phyloP scores from a whole-genome alignment of 2,113 vertebrate species.

The Silurus glanis region DNA sequence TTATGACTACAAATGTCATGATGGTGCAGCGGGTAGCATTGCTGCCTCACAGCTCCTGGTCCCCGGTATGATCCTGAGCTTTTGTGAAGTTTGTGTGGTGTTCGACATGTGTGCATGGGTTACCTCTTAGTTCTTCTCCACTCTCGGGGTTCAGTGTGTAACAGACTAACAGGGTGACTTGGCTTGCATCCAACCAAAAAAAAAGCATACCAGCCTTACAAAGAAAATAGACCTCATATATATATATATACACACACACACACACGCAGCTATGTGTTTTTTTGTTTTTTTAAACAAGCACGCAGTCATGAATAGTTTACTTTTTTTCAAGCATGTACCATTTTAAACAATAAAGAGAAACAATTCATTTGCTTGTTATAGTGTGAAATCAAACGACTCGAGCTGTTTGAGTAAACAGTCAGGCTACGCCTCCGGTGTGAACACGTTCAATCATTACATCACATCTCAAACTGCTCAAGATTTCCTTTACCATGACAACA shows the following conservation, averaged over 20 bases:
- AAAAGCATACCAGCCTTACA: not conserved
- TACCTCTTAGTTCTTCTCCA: not conserved
- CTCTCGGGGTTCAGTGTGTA: not conserved
- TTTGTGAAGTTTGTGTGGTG: not conserved
- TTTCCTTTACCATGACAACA: slow-evolving; percentile 57
- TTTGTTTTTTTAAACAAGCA: no score
- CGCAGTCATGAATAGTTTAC: not conserved
- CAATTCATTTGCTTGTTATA: not conserved
- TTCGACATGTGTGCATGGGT: not conserved
- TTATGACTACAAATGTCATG: not conserved
- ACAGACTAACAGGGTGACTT: not conserved
- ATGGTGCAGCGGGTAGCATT: not conserved
- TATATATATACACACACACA: no score
- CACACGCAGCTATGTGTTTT: no score
- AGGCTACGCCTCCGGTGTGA: slow-evolving; percentile 27
- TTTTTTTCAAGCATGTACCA: not conserved
- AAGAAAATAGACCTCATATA: not conserved
- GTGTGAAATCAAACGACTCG: slow-evolving; percentile 21
- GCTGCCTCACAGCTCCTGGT: not conserved
- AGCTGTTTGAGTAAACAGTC: slow-evolving; percentile 6
- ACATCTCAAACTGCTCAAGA: slow-evolving; percentile 37
- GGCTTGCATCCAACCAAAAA: not conserved
- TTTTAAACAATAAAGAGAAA: not conserved
- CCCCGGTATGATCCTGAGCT: not conserved
- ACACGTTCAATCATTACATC: slow-evolving; percentile 48